phyloP scores from a whole-genome alignment of 2,888 invertebrate genomes.

The Criorhina ranunculi region DNA sequence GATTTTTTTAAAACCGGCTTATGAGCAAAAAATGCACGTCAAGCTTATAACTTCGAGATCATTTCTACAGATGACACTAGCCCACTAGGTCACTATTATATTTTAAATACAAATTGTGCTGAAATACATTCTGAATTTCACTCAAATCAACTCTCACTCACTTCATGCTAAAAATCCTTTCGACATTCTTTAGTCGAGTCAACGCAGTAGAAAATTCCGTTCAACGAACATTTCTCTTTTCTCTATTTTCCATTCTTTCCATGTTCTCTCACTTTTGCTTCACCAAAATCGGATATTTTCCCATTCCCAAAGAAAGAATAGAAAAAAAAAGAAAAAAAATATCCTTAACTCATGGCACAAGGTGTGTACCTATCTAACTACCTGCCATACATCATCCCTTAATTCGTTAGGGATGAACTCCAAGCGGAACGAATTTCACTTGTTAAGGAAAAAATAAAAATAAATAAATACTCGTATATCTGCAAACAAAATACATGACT shows the following conservation, averaged over 20 bases:
- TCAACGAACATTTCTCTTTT: conserved; percentile 1
- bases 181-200: conserved; percentile 42
- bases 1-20: too few species aligned
- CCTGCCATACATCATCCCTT: conserved; percentile 69
- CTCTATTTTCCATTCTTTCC: conserved; percentile 19
- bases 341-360: conserved; percentile 51
- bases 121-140: background rate
- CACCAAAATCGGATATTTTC: background rate
- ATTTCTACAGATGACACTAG: too few species aligned
- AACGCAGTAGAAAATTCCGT: conserved; percentile 19
- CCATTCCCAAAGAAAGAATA: conserved; percentile 33
- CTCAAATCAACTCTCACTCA: conserved; percentile 3
- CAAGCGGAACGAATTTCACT: conserved; percentile 40
- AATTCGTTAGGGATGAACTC: conserved; percentile 60
- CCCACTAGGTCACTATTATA: too few species aligned
- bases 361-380: conserved; percentile 71
- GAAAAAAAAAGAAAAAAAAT: conserved; percentile 12
- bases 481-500: conserved; percentile 5
- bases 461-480: too few species aligned
- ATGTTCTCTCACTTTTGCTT: background rate
- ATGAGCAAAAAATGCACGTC: too few species aligned
- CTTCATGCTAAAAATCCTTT: background rate
- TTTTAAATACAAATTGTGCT: background rate
- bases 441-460: background rate
- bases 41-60: too few species aligned